A percentile compares a stretch with the other conserved stretches of the same genome.
Evolutionary conservation across 2,888 invertebrate species (phyloP).

Genomic region (Fragum fragum): DNA sequence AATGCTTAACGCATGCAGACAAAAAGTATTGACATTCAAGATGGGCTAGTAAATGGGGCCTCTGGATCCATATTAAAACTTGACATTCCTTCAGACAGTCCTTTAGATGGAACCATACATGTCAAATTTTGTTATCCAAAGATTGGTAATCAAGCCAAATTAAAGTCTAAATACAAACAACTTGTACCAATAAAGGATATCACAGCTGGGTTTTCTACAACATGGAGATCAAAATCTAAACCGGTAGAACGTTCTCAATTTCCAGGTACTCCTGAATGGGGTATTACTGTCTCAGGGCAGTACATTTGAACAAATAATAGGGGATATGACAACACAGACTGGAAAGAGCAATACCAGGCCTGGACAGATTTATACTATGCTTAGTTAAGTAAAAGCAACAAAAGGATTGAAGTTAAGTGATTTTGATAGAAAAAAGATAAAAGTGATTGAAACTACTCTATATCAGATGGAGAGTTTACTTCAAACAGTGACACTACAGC

Average conservation of each 20-base stretch:
- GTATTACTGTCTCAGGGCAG: conserved; percentile 43
- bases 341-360: conserved; percentile 35
- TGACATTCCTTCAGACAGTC: conserved; percentile 27
- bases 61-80: conserved; percentile 47
- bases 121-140: conserved; percentile 44
- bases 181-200: conserved; percentile 22
- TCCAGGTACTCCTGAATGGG: conserved; percentile 45
- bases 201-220: conserved; percentile 14
- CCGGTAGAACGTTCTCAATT: conserved; percentile 42
- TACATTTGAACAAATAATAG: conserved; percentile 46
- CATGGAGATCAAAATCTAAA: conserved; percentile 21
- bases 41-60: conserved; percentile 56
- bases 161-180: neutral
- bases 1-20: conserved; percentile 38
- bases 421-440: conserved; percentile 45
- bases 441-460: conserved; percentile 42
- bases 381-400: conserved; percentile 47
- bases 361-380: conserved; percentile 53
- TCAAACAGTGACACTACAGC: conserved; percentile 19
- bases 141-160: conserved; percentile 7
- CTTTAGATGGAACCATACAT: conserved; percentile 22
- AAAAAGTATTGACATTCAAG: conserved; percentile 46
- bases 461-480: conserved; percentile 37
- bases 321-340: conserved; percentile 28
- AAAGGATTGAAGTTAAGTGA: conserved; percentile 36